Evolutionary conservation across 2,888 invertebrate species (phyloP).

Genomic region (Bellardia pandia): DNA sequence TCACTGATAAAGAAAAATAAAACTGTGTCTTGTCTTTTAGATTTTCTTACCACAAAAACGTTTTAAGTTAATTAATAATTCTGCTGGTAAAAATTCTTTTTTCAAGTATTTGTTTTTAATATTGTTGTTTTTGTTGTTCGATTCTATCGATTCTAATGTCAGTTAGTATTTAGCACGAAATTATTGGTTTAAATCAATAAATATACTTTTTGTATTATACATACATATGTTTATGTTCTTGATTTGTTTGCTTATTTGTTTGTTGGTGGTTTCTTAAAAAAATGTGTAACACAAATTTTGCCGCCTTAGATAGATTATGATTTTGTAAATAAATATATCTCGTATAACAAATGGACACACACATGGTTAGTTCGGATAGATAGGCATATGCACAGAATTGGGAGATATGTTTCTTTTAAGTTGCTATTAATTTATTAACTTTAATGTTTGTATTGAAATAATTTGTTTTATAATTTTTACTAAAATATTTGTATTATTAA

Average conservation of each 20-base stretch:
- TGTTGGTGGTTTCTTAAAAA: neutral
- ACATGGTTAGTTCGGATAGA: neutral
- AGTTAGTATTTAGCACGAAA: conserved; percentile 53
- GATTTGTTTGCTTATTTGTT: neutral
- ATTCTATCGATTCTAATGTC: conserved; percentile 31
- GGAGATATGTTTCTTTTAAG: neutral
- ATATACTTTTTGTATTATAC: neutral
- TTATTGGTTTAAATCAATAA: conserved; percentile 64
- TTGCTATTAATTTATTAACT: too few relatives aligned
- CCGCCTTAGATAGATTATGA: conserved; percentile 37
- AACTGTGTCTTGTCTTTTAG: conserved; percentile 62
- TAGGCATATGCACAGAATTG: neutral
- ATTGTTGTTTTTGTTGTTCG: conserved; percentile 16
- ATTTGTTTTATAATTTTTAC: too few relatives aligned
- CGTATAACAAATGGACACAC: neutral
- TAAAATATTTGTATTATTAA: too few relatives aligned
- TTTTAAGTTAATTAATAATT: conserved; percentile 82
- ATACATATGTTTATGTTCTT: neutral
- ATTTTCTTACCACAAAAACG: conserved; percentile 74
- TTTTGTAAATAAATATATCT: neutral
- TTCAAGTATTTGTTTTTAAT: conserved; percentile 30
- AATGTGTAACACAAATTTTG: neutral
- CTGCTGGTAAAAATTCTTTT: conserved; percentile 40
- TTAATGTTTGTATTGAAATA: too few relatives aligned
- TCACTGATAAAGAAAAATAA: conserved; percentile 68